phyloP scores from a whole-genome alignment of 2,888 invertebrate genomes.

The Escarpia spicata region DNA sequence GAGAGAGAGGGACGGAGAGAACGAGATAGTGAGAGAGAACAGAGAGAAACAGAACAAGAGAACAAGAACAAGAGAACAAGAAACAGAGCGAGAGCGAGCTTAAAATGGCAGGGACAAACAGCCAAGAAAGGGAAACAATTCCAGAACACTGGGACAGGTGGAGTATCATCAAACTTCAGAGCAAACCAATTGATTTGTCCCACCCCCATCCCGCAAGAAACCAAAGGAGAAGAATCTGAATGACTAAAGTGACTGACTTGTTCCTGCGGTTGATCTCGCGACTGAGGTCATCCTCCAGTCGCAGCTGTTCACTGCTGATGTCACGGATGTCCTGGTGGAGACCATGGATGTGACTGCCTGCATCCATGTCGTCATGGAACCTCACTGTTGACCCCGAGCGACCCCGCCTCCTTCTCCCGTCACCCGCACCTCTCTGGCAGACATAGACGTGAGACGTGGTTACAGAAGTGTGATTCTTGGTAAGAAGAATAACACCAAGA shows the following conservation, averaged over 20 bases:
- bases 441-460: neutral
- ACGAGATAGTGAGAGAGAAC: too few species aligned
- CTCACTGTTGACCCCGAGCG: constrained; percentile 30
- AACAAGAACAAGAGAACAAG: too few species aligned
- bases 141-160: too few species aligned
- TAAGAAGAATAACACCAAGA: neutral
- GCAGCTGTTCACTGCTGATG: constrained; percentile 57
- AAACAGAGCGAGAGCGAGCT: too few species aligned
- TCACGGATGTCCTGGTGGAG: constrained; percentile 60
- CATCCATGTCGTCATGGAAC: constrained; percentile 42
- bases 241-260: constrained; percentile 13
- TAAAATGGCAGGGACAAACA: too few species aligned
- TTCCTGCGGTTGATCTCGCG: constrained; percentile 27
- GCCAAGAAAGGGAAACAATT: too few species aligned
- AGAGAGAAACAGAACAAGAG: too few species aligned
- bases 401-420: neutral
- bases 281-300: constrained; percentile 53
- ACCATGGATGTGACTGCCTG: constrained; percentile 35
- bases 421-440: neutral
- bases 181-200: too few species aligned
- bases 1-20: too few species aligned
- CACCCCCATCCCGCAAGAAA: too few species aligned
- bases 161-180: too few species aligned
- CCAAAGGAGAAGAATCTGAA: neutral
- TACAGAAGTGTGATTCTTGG: too few species aligned